phyloP scores from a whole-genome alignment of 2,113 vertebrate species.

The Lethenteron camtschaticum region DNA sequence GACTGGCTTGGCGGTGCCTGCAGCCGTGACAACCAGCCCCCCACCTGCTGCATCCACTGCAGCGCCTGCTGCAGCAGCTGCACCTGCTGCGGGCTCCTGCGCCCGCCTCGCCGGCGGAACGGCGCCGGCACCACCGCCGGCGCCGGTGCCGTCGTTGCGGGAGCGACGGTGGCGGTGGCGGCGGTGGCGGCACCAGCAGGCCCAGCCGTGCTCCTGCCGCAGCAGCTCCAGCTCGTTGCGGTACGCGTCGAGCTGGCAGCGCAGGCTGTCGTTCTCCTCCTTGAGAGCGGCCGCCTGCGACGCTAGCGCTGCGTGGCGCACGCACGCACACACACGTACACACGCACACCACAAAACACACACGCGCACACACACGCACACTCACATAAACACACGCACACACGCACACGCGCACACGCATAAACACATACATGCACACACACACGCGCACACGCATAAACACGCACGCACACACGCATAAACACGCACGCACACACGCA shows the following conservation, averaged over 20 bases:
- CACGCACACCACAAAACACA: too few relatives aligned
- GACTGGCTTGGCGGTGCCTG: too few relatives aligned
- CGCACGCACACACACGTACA: too few relatives aligned
- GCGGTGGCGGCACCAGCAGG: slow-evolving; percentile 58
- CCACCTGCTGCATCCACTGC: slow-evolving; percentile 82
- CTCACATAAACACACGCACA: too few relatives aligned
- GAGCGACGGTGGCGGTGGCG: slow-evolving; percentile 58
- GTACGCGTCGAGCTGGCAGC: slow-evolving; percentile 82
- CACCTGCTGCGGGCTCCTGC: slow-evolving; percentile 28
- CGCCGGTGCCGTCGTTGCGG: slow-evolving; percentile 50
- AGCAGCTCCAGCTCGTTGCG: slow-evolving; percentile 77
- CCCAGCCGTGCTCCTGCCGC: slow-evolving; percentile 55
- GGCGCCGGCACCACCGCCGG: slow-evolving; percentile 75
- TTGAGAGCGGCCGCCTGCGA: slow-evolving; percentile 18
- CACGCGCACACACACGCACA: too few relatives aligned
- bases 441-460: too few relatives aligned
- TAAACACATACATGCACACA: too few relatives aligned
- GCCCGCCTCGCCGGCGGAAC: slow-evolving; percentile 53
- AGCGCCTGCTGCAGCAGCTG: slow-evolving; percentile 68
- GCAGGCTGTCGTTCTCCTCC: slow-evolving; percentile 87
- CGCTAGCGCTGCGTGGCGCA: too few relatives aligned
- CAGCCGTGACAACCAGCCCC: not conserved
- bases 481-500: too few relatives aligned
- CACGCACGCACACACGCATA: too few relatives aligned
- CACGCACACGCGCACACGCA: too few relatives aligned